phyloP scores from a whole-genome alignment of 2,888 invertebrate species.

The Lasioglossum pauxillum region DNA sequence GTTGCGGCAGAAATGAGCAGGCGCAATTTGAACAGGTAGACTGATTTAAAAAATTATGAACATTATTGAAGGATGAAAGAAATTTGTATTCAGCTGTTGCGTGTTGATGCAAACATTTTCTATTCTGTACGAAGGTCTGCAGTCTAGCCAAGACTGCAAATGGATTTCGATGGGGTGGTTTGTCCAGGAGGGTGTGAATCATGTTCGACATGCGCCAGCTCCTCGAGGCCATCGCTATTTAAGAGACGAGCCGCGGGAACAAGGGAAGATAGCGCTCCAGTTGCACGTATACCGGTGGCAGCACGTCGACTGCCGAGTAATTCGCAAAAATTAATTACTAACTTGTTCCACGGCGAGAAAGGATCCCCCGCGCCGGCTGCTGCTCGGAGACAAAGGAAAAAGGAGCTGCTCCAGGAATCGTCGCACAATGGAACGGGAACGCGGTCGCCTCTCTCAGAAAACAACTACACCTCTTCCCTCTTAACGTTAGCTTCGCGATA shows the following conservation, averaged over 20 bases:
- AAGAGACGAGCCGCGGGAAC: constrained; percentile 66
- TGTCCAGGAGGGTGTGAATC: background rate
- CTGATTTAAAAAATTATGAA: background rate
- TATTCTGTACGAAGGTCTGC: too few species aligned
- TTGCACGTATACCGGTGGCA: constrained; percentile 76
- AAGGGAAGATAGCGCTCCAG: constrained; percentile 77
- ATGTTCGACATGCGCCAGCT: background rate
- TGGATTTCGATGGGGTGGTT: background rate
- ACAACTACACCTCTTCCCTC: constrained; percentile 46
- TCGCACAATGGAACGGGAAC: constrained; percentile 72
- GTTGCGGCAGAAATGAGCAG: background rate
- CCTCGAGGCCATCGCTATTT: constrained; percentile 72
- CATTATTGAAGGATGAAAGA: too few species aligned
- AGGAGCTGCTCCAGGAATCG: constrained; percentile 77
- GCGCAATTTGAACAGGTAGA: background rate
- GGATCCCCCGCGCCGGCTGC: constrained; percentile 75
- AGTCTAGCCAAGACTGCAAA: background rate
- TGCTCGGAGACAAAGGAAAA: constrained; percentile 75
- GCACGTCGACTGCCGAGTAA: constrained; percentile 81
- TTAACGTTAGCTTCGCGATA: constrained; percentile 41
- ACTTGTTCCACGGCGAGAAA: constrained; percentile 77
- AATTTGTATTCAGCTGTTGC: too few species aligned
- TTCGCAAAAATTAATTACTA: constrained; percentile 83
- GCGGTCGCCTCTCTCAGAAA: constrained; percentile 56
- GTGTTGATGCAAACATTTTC: too few species aligned